Evolutionary conservation across 2,797 vertebrate species (phyloP).

Genomic region (Lepilemur septentrionalis): DNA sequence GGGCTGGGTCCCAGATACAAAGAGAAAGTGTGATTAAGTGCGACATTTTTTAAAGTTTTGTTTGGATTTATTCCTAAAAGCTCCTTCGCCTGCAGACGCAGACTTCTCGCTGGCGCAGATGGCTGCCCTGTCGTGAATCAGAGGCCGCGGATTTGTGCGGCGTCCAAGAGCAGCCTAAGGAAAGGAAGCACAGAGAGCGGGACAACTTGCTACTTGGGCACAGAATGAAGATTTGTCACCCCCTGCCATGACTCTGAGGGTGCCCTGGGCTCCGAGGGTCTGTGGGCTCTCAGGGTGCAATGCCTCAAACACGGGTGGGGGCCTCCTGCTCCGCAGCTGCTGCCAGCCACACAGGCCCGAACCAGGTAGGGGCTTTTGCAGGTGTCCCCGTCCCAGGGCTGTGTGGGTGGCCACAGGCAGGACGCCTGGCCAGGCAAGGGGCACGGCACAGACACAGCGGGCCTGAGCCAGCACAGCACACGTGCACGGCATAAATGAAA

Average conservation of each 20-base stretch:
- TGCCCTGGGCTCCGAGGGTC: not conserved
- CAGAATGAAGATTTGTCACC: not conserved
- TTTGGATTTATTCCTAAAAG: slow-evolving; percentile 78
- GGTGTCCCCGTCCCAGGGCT: accelerated
- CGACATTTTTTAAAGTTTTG: slow-evolving; percentile 64
- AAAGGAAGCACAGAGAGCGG: not conserved
- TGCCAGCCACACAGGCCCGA: not conserved
- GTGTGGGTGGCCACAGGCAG: not conserved
- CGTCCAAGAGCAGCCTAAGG: not conserved
- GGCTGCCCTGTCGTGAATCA: slow-evolving; percentile 52
- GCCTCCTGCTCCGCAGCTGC: too few relatives aligned
- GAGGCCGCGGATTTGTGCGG: not conserved
- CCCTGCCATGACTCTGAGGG: not conserved
- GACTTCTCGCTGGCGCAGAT: not conserved
- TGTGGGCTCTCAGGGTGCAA: accelerated
- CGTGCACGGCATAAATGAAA: accelerated
- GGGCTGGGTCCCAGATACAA: slow-evolving; percentile 48
- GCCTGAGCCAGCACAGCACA: accelerated
- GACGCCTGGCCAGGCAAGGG: accelerated
- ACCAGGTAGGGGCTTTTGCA: not conserved
- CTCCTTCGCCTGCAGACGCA: slow-evolving; percentile 27
- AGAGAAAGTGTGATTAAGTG: slow-evolving; percentile 66
- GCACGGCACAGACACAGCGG: accelerated
- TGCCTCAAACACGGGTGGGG: accelerated
- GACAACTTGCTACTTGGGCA: not conserved